These are phyloP conservation scores for Plagodis pulveraria DNA, from an alignment of 2,888 invertebrate species.

Conservation along the genomic window DNA sequence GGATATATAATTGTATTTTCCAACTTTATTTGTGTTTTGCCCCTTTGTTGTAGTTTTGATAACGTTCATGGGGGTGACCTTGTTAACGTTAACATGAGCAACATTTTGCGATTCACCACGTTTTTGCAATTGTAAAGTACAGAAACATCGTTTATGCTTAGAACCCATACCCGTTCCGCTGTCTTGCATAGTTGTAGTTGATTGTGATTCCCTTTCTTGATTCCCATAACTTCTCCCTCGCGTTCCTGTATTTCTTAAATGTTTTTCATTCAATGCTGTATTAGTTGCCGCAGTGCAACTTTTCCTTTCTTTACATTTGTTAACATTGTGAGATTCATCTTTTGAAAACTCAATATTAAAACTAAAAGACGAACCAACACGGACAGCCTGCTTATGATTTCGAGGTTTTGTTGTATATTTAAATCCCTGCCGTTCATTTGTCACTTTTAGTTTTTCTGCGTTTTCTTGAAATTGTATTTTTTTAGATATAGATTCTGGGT, in stretches of 20 bases:
- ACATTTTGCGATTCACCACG: background rate
- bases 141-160: constrained; percentile 42
- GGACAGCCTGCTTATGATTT: constrained; percentile 29
- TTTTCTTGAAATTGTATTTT: constrained; percentile 16
- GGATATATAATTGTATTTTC: background rate
- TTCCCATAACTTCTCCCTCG: constrained; percentile 3
- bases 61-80: background rate
- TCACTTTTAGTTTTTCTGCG: constrained; percentile 3
- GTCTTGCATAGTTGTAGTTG: constrained; percentile 7
- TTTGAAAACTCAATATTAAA: constrained; percentile 35
- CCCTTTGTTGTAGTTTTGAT: background rate
- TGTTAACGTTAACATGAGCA: constrained; percentile 4
- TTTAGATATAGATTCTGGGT: constrained; percentile 20
- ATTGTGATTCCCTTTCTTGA: constrained; percentile 6
- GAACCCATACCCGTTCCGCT: constrained; percentile 5
- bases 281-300: constrained; percentile 5
- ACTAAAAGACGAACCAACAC: constrained; percentile 46
- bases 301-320: constrained; percentile 9
- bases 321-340: background rate
- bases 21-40: constrained; percentile 12
- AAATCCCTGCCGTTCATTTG: constrained; percentile 5
- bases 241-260: constrained; percentile 15
- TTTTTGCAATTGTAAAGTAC: constrained; percentile 44
- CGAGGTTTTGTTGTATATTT: constrained; percentile 16
- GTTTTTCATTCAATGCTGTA: constrained; percentile 9